Evolutionary conservation across 2,888 invertebrate species (phyloP).

Genomic region (Leucophenga montana): DNA sequence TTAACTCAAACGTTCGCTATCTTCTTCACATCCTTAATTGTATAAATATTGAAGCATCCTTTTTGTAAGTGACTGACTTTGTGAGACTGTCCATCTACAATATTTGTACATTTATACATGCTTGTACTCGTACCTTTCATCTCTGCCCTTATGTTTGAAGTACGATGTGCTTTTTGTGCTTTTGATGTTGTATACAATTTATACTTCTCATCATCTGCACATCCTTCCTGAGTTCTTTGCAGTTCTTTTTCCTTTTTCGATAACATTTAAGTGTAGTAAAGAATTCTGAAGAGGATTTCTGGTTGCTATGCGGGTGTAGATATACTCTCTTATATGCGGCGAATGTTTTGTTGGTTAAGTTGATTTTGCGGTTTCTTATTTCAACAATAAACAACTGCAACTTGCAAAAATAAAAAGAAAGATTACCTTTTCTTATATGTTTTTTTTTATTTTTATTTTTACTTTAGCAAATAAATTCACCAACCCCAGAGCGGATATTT

Average conservation of each 20-base stretch:
- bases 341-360: slow-evolving; percentile 10
- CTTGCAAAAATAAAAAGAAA: no score
- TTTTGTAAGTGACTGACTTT: slow-evolving; percentile 5
- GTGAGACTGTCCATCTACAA: neutral
- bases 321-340: neutral
- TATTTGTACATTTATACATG: no score
- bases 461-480: no score
- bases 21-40: slow-evolving; percentile 50
- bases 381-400: no score
- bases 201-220: neutral
- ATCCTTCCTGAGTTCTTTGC: slow-evolving; percentile 36
- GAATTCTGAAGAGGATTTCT: neutral
- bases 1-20: neutral
- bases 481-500: no score
- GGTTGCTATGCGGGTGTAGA: neutral
- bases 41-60: slow-evolving; percentile 53
- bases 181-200: slow-evolving; percentile 38
- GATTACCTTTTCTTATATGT: no score
- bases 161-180: slow-evolving; percentile 34
- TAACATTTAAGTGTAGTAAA: slow-evolving; percentile 10
- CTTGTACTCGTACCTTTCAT: slow-evolving; percentile 10
- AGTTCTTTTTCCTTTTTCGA: neutral
- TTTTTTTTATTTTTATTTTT: no score
- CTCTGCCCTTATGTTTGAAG: slow-evolving; percentile 9
- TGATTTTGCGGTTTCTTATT: slow-evolving; percentile 12